These are phyloP conservation scores for Nycticebus coucang DNA, from an alignment of 2,113 vertebrate genomes.

Conservation along the genomic window DNA sequence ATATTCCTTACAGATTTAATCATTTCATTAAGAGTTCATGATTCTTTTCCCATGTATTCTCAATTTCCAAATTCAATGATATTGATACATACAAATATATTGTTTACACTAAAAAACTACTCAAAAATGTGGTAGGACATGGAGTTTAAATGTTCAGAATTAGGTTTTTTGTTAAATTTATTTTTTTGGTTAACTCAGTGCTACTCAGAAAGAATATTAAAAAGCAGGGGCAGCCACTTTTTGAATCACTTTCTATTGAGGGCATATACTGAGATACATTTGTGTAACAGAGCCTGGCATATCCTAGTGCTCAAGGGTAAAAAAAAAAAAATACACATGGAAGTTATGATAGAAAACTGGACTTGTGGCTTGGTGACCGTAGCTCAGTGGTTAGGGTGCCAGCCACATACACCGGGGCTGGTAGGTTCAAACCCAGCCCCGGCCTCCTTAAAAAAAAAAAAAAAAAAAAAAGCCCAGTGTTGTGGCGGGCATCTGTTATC, in stretches of 20 bases:
- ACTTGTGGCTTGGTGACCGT: neutral
- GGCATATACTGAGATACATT: neutral
- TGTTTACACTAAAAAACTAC: slow-evolving; percentile 10
- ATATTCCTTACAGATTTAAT: slow-evolving; percentile 32
- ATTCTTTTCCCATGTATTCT: slow-evolving; percentile 2
- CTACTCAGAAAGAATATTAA: neutral
- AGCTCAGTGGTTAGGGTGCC: no score
- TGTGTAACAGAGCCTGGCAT: neutral
- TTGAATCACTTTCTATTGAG: neutral
- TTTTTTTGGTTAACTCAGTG: neutral
- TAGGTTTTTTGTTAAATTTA: neutral
- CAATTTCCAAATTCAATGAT: neutral
- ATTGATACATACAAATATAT: neutral
- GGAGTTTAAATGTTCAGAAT: slow-evolving; percentile 9
- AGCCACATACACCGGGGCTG: no score
- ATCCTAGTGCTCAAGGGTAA: neutral
- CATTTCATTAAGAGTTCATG: neutral
- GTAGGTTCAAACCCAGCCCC: no score
- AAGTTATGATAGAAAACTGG: neutral
- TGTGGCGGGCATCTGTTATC: no score
- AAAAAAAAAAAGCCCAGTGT: no score
- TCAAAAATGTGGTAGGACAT: neutral
- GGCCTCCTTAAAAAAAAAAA: no score
- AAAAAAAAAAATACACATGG: neutral
- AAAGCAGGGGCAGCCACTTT: neutral